Percentiles rank a stretch among this genome's conserved stretches.
phyloP scores from a whole-genome alignment of 2,113 vertebrate genomes.

The Podarcis raffonei region DNA sequence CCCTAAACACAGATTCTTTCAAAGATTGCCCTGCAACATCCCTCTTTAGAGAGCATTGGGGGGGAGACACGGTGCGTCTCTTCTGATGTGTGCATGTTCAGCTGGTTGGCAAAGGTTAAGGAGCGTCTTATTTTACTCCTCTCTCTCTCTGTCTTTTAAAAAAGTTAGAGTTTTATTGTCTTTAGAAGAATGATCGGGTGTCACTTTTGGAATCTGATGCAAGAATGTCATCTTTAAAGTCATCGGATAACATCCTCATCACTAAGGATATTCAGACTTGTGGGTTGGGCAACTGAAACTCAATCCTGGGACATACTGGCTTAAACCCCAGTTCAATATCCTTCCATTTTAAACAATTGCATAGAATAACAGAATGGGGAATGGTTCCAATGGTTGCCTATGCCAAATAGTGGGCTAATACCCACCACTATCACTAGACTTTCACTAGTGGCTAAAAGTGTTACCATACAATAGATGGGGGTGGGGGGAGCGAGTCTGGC shows the following conservation, averaged over 20 bases:
- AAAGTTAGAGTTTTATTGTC: constrained; percentile 44
- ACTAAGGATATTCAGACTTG: constrained; percentile 59
- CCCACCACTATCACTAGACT: neutral
- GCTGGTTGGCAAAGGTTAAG: constrained; percentile 78
- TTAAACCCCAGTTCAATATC: constrained; percentile 49
- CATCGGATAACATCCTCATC: constrained; percentile 45
- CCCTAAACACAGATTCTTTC: constrained; percentile 74
- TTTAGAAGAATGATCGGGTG: constrained; percentile 39
- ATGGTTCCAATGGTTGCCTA: neutral
- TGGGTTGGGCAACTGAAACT: constrained; percentile 40
- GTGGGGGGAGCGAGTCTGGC: neutral
- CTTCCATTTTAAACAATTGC: neutral
- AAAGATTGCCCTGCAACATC: constrained; percentile 79
- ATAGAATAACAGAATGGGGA: neutral
- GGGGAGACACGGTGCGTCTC: constrained; percentile 67
- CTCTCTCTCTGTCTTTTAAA: constrained; percentile 63
- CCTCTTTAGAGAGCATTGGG: constrained; percentile 75
- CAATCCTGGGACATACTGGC: constrained; percentile 62
- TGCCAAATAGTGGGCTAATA: neutral
- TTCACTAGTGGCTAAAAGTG: neutral
- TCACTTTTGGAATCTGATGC: constrained; percentile 61
- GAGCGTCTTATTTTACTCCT: constrained; percentile 68
- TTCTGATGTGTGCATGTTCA: constrained; percentile 75
- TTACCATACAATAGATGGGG: too few relatives aligned
- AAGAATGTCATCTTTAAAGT: constrained; percentile 64